Base-by-base conservation (phyloP, 1,140 invertebrate genomes). In the Cotesia vestalis region DNA sequence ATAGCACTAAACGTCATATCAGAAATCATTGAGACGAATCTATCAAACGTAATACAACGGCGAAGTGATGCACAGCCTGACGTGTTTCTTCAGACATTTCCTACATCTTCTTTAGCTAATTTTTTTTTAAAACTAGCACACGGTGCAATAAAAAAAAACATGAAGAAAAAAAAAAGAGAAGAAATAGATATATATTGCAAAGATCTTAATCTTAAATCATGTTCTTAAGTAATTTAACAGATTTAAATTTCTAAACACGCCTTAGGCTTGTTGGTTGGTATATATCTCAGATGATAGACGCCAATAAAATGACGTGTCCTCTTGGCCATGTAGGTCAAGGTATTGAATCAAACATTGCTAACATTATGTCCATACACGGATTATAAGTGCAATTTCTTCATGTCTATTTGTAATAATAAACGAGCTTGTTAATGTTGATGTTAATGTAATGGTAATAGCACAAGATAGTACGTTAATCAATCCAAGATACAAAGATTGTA, bases 321-420 rank as follows among this genome's bases (percentile, higher is more conserved):
- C 14, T 51, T 66, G 4, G n/a, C 51, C 72, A 83, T 84, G 76
- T 85, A 75, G 82, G 80, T 86, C 83, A 84, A 82, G 84, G 83
- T 84, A 66, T 68, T 72, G 78, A 85, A 81, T 83, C 82, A 81
- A 85, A 84, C 83, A 82, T 80, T 80, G 79, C 78, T 55, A 40
- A 75, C 75, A 84, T 85, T 84, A 83, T 85, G 78, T 70, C 84
- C 80, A 78, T 84, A 83, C 81, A 76, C 76, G 81, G 78, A 66
- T 69, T 71, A 66, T 60, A 69, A 78, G 36, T 40, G 67, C 61
- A 59, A 63, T 40, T 34, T 60, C n/a, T 27, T 60, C 20, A 60
- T 63, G 34, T 5, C 60, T 61, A 34, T 61, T 61, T 12, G 17
- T 61, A 12, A 61, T 34, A 61, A 63, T 46, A 2, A 63, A 11